Conservation (phyloP, 2,113 vertebrate species). For the Eudorcas thomsonii region DNA sequence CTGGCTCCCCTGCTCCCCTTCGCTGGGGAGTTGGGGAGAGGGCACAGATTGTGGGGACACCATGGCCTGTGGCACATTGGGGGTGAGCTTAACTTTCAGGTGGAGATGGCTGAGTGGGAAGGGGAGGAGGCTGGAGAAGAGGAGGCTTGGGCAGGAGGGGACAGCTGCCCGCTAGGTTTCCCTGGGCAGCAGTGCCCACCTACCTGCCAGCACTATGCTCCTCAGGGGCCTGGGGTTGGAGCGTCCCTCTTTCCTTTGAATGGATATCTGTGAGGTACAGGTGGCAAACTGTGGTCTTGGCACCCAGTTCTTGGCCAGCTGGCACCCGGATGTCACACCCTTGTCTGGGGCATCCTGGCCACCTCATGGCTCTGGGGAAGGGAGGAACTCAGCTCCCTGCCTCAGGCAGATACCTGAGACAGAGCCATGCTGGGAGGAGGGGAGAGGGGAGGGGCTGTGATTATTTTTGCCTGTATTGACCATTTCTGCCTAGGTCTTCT, state of each 20-base stretch:
- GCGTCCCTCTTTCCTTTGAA: neutral
- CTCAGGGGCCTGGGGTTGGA: neutral
- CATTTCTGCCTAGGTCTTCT: constrained; percentile 56
- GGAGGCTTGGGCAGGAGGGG: neutral
- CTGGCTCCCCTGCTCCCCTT: neutral
- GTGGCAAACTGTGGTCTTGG: constrained; percentile 18
- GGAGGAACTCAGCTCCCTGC: neutral
- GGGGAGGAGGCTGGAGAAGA: neutral
- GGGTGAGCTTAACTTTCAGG: neutral
- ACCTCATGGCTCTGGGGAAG: neutral
- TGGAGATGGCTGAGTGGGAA: neutral
- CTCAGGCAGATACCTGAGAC: neutral
- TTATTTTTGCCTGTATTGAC: constrained; percentile 49
- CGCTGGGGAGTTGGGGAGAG: neutral
- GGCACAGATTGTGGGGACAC: neutral
- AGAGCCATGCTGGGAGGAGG: neutral
- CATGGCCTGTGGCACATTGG: neutral
- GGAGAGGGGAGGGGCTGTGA: neutral
- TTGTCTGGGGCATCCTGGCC: neutral
- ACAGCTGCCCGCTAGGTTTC: neutral
- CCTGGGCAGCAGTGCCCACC: neutral
- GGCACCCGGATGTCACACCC: neutral
- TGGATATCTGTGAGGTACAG: constrained; percentile 31
- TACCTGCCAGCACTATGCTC: neutral
- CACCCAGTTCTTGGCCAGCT: constrained; percentile 41